phyloP scores from a whole-genome alignment of 2,888 invertebrate species.

The Pollenia labialis region DNA sequence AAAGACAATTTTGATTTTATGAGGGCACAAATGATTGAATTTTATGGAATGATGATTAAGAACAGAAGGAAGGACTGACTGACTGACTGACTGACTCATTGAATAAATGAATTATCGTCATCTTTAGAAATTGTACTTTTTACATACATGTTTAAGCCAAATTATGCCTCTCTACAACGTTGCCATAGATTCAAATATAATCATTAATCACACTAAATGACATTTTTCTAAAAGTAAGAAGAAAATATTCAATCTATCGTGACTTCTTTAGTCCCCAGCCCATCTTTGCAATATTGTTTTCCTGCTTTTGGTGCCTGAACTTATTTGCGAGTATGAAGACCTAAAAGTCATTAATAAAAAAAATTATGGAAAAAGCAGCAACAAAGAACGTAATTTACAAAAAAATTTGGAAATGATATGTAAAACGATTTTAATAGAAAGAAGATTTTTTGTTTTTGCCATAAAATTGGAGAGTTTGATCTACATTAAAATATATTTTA shows the following conservation, averaged over 20 bases:
- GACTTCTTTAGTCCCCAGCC: not conserved
- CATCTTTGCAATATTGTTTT: no score
- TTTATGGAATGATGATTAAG: not conserved
- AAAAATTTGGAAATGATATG: no score
- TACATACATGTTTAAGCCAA: slow-evolving; percentile 11
- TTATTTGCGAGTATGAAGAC: no score
- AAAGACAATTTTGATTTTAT: slow-evolving; percentile 55
- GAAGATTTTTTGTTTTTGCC: no score
- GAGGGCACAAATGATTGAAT: slow-evolving; percentile 26
- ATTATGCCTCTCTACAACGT: slow-evolving; percentile 21
- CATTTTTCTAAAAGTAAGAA: slow-evolving; percentile 5
- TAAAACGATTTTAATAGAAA: no score
- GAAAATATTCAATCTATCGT: slow-evolving; percentile 32
- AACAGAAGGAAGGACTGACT: not conserved
- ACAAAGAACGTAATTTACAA: no score
- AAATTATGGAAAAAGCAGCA: no score
- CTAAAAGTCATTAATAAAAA: no score
- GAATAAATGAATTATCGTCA: slow-evolving; percentile 25
- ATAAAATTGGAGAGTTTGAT: no score
- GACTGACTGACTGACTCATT: not conserved
- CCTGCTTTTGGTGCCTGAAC: not conserved
- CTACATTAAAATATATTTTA: no score
- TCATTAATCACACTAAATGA: slow-evolving; percentile 64
- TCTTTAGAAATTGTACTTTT: not conserved
- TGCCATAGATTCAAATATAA: slow-evolving; percentile 39